Evolutionary conservation across 2,888 invertebrate species (phyloP).

Genomic region (Ischnura elegans): DNA sequence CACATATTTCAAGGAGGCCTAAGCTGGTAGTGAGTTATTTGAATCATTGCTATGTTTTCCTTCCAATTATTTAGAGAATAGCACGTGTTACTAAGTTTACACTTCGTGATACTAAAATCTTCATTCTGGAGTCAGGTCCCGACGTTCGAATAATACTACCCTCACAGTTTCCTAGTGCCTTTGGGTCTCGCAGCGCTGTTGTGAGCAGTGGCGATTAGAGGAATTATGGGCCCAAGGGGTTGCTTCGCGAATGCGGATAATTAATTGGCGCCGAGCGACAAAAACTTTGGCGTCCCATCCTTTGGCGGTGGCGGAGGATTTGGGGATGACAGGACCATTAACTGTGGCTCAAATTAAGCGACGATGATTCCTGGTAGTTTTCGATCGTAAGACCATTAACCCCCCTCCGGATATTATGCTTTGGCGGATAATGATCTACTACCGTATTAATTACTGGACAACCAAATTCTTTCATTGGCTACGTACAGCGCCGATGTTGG

Average conservation of each 20-base stretch:
- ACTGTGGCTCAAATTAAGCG: neutral
- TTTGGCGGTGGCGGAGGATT: neutral
- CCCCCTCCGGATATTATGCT: neutral
- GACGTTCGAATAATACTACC: too few relatives aligned
- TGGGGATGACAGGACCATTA: neutral
- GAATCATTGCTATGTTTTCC: too few relatives aligned
- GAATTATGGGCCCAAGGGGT: neutral
- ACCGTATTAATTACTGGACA: too few relatives aligned
- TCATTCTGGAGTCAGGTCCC: too few relatives aligned
- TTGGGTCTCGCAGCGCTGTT: neutral
- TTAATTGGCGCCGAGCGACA: neutral
- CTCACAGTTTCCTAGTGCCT: neutral
- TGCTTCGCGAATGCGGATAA: neutral
- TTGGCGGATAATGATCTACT: neutral
- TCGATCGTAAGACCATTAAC: neutral
- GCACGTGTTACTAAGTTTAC: too few relatives aligned
- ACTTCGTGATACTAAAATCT: too few relatives aligned
- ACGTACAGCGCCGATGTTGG: too few relatives aligned
- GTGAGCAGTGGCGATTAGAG: neutral
- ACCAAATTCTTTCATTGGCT: too few relatives aligned
- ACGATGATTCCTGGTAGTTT: neutral
- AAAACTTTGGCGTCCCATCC: neutral
- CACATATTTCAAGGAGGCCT: too few relatives aligned
- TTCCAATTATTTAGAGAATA: too few relatives aligned
- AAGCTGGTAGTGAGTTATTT: too few relatives aligned